Percentiles rank a stretch among this genome's conserved stretches.
Evolutionary conservation across 2,797 vertebrate species (phyloP).

Genomic region (Benthosema pterotum): DNA sequence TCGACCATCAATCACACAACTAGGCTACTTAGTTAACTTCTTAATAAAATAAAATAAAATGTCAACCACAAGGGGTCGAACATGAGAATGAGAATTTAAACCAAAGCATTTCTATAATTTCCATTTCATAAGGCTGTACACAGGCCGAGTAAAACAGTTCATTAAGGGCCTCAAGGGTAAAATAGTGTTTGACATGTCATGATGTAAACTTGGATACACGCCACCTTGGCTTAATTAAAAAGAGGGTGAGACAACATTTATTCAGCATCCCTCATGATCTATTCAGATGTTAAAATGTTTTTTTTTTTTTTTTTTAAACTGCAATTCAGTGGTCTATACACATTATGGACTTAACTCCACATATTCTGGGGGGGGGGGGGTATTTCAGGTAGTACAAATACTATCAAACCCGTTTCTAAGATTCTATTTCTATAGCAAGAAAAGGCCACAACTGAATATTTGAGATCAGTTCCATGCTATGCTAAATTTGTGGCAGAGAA

Average conservation of each 20-base stretch:
- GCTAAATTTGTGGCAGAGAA: constrained; percentile 37
- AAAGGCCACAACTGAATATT: constrained; percentile 60
- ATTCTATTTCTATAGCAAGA: constrained; percentile 57
- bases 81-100: constrained; percentile 31
- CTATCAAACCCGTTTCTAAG: constrained; percentile 60
- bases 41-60: constrained; percentile 47
- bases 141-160: constrained; percentile 34
- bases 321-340: constrained; percentile 46
- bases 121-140: constrained; percentile 47
- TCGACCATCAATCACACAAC: constrained; percentile 49
- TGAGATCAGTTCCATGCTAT: constrained; percentile 53
- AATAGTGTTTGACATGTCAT: constrained; percentile 26
- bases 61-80: constrained; percentile 52
- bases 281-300: too few relatives aligned
- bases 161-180: constrained; percentile 36
- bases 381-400: constrained; percentile 59
- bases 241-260: constrained; percentile 35
- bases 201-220: constrained; percentile 19
- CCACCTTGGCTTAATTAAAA: constrained; percentile 46
- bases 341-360: constrained; percentile 47
- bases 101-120: constrained; percentile 24
- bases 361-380: constrained; percentile 39
- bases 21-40: constrained; percentile 57
- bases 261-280: constrained; percentile 19
- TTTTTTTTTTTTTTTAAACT: too few relatives aligned